These are phyloP conservation scores for Hemicrepidius hirtus DNA, from an alignment of 2,888 invertebrate species.

Conservation along the genomic window DNA sequence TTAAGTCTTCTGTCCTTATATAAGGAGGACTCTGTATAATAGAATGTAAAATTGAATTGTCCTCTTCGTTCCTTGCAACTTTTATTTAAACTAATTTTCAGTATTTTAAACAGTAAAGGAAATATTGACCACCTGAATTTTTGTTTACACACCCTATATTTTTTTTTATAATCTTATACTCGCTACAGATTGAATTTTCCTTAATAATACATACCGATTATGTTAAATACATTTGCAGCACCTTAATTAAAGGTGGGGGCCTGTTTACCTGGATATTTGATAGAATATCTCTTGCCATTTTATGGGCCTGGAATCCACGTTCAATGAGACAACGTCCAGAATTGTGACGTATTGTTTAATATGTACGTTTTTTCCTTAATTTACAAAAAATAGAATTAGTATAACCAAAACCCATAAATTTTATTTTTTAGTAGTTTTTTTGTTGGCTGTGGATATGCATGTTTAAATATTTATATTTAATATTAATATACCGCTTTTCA, in stretches of 20 bases:
- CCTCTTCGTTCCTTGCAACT: too few species aligned
- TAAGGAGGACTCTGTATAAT: too few species aligned
- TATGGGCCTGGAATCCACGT: slow-evolving; percentile 68
- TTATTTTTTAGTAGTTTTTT: neutral
- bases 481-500: neutral
- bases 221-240: slow-evolving; percentile 81
- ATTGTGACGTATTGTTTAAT: slow-evolving; percentile 42
- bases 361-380: slow-evolving; percentile 3
- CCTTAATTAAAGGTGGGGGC: slow-evolving; percentile 80
- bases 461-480: neutral
- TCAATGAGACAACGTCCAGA: slow-evolving; percentile 55
- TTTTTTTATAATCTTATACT: too few species aligned
- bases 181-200: slow-evolving; percentile 52
- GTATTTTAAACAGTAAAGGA: too few species aligned
- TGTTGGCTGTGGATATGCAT: neutral
- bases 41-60: too few species aligned
- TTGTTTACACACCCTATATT: too few species aligned
- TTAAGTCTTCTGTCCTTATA: too few species aligned
- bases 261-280: slow-evolving; percentile 83
- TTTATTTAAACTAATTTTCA: too few species aligned
- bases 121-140: too few species aligned
- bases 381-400: neutral
- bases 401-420: neutral
- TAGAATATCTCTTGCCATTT: slow-evolving; percentile 66
- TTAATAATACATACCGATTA: slow-evolving; percentile 77